Percentiles rank a stretch among this genome's conserved stretches.
phyloP scores from a whole-genome alignment of 2,888 invertebrate species.

The Acleris laterana region DNA sequence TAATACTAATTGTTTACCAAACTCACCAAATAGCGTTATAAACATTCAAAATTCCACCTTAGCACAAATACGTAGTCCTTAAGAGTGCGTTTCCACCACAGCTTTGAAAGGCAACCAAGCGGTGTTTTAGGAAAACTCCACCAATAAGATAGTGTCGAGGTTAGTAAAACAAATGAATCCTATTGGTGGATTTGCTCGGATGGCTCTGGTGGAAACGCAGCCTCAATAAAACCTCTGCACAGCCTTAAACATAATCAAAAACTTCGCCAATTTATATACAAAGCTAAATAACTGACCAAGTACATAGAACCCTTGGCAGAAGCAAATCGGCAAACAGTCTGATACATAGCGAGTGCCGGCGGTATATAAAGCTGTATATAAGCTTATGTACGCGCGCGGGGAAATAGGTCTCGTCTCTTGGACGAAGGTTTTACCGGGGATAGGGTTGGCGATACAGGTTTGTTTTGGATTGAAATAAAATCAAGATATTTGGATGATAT shows the following conservation, averaged over 20 bases:
- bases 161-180: too few species aligned
- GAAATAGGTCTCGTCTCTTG: conserved; percentile 29
- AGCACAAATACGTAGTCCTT: too few species aligned
- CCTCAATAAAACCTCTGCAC: background rate
- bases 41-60: too few species aligned
- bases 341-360: conserved; percentile 19
- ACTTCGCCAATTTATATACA: conserved; percentile 32
- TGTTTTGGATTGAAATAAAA: background rate
- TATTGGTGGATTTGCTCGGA: too few species aligned
- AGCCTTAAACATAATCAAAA: conserved; percentile 24
- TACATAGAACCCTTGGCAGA: conserved; percentile 22
- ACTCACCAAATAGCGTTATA: too few species aligned
- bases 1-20: too few species aligned
- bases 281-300: conserved; percentile 31
- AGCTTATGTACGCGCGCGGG: conserved; percentile 17
- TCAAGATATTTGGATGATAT: background rate
- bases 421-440: conserved; percentile 30
- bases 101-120: too few species aligned
- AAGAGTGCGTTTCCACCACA: too few species aligned
- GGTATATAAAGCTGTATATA: conserved; percentile 11
- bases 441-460: conserved; percentile 20
- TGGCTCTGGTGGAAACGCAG: too few species aligned
- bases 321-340: conserved; percentile 27
- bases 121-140: too few species aligned
- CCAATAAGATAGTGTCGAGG: too few species aligned